Evolutionary conservation across 92 coral and sea anemone genomes (phyloP), one percentile per base, ranked within the genome.

Genomic region (Nematostella vectensis): DNA sequence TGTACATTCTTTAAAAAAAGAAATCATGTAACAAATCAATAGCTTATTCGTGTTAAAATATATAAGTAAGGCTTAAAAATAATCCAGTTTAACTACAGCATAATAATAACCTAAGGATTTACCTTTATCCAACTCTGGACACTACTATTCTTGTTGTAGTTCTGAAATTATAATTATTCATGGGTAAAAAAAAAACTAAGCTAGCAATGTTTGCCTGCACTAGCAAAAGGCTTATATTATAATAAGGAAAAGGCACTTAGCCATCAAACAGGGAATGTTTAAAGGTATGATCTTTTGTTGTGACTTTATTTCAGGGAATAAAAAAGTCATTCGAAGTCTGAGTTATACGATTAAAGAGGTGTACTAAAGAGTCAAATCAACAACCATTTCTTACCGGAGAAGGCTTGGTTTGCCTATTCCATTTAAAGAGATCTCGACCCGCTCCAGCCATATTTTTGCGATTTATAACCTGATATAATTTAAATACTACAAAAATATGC

Each of bases 51-150:
- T 3, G 56, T n/a, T n/a, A n/a, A n/a, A n/a, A n/a, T 22, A 33
- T 8, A 24, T 40, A 18, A n/a, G 48, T 19, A 20, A 16, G 24
- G 24, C 15, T 11, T 13, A 26, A 6, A 4, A 44, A 44, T 44
- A 11, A 44, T 17, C 20, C 20, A n/a, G 22, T 3, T 44, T 9
- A 3, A 44, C 22, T 6, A 10, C 22, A 10, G 22, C 22, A 44
- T 44, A 4, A 4, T 25, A 44, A 8, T 44, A 1, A 2, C 22
- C 3, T 44, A 1, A 25, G 4, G n/a, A n/a, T n/a, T n/a, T n/a
- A 93, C 99, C 96, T 93, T 93, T 3, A 93, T 88, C 96, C 99
- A 93, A 50, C 81, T 77, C 64, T 87, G 83, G 1, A 93, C 95
- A 31, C 73, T 75, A 42, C 85, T 66, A n/a, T n/a, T n/a, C 51